Evolutionary conservation across 2,797 vertebrate species (phyloP), one percentile per base, ranked within the genome.

Genomic region (Bovichtus diacanthus): DNA sequence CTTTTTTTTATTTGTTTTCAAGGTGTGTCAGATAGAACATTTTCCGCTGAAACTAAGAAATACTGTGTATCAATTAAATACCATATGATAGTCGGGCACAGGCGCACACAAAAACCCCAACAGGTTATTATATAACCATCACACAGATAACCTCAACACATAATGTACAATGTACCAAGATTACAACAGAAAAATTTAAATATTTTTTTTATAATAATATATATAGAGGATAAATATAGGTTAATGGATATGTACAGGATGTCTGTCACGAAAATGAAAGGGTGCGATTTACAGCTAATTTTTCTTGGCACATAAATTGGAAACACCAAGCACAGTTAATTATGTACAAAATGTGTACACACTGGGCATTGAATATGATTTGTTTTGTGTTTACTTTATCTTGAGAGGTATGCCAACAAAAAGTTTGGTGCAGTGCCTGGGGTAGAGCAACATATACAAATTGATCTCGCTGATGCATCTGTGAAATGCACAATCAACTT

Each of bases 1-100:
- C 80, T 74, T 86, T 71, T n/a, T 84, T 87, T 88, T 70, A 87
- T 84, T 88, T 88, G 80, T 87, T 90, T 89, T 76, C 63, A 41
- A 71, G 43, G 31, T 2, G 46, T 68, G 71, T 53, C 43, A 81
- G 58, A 80, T 51, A 58, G 27, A 65, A 3, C 5, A 12, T 19
- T 81, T 86, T 56, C 50, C 86, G 74, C 74, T 82, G 43, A 82
- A 79, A 74, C 50, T 51, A 50, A 70, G n/a, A 74, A 53, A 78
- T 34, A 34, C 66, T 76, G 53, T 77, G n/a, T 58, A 62, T 77
- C 58, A 74, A 58, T 80, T 56, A 75, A 78, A 72, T 49, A 75
- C 23, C 11, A 4, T 18, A 1, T 61, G 25, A 54, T 54, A n/a
- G 51, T 62, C 25, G 44, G 38, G 21, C 47, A 51, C 41, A 60